A percentile compares a stretch with the other conserved stretches of the same genome.
These are phyloP conservation scores for Dendrocincla tyrannina DNA, from an alignment of 2,797 vertebrate genomes.

Conservation along the genomic window DNA sequence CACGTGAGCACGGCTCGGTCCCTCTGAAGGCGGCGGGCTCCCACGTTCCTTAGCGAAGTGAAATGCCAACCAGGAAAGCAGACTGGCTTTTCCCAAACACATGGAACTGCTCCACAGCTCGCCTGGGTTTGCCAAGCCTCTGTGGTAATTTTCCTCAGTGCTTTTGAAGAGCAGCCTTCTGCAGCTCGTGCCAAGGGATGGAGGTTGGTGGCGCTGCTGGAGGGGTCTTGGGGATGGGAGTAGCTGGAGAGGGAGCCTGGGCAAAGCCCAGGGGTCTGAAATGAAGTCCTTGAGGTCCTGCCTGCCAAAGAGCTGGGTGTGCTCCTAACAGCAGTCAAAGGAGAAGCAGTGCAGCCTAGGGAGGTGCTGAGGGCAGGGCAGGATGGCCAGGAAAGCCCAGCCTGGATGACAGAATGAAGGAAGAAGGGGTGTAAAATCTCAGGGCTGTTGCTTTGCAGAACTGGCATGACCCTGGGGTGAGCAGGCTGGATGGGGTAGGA, in stretches of 20 bases:
- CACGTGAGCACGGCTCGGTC: neutral
- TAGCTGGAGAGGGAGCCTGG: neutral
- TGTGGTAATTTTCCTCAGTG: neutral
- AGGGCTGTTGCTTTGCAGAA: neutral
- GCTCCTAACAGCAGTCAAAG: rapidly evolving
- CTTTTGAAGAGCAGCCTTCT: neutral
- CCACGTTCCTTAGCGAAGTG: neutral
- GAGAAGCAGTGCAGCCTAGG: rapidly evolving
- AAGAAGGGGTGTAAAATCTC: neutral
- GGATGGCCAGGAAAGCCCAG: neutral
- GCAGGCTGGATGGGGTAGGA: rapidly evolving
- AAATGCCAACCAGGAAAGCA: slow-evolving; percentile 30
- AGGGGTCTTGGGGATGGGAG: neutral
- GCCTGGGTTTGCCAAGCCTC: neutral
- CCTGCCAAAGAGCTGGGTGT: rapidly evolving
- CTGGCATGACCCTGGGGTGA: rapidly evolving
- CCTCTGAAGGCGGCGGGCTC: neutral
- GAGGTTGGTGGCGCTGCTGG: rapidly evolving
- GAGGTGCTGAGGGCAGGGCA: neutral
- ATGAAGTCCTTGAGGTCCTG: neutral
- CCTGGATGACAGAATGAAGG: rapidly evolving
- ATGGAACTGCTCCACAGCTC: neutral
- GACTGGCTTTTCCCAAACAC: neutral
- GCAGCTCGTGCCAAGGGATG: neutral
- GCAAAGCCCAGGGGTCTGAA: neutral